These are phyloP conservation scores for Solenopsis fugax DNA, from an alignment of 1,140 invertebrate species.

Conservation along the genomic window DNA sequence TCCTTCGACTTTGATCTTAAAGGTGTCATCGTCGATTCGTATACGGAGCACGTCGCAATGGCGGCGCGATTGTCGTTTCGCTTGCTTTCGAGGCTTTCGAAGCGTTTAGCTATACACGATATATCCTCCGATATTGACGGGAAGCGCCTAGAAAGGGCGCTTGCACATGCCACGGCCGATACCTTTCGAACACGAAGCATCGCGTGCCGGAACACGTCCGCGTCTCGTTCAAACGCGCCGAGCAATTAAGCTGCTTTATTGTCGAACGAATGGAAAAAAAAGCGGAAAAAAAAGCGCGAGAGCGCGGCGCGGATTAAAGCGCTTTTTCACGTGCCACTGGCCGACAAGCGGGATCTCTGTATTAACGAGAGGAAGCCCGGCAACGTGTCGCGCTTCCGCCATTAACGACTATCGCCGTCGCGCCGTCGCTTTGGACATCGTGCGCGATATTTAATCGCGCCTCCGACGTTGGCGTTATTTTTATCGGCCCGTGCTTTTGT, in stretches of 20 bases:
- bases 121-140: constrained; percentile 3
- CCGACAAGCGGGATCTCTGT: constrained; percentile 41
- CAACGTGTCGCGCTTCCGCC: constrained; percentile 47
- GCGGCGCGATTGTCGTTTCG: constrained; percentile 27
- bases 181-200: constrained; percentile 32
- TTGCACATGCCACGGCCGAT: constrained; percentile 24
- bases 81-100: constrained; percentile 9
- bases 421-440: constrained; percentile 45
- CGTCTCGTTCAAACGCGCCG: constrained; percentile 55
- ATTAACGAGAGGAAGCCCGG: constrained; percentile 59
- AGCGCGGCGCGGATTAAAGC: constrained; percentile 56
- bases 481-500: constrained; percentile 65
- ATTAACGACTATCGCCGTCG: constrained; percentile 63
- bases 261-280: constrained; percentile 56
- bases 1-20: constrained; percentile 32
- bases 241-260: constrained; percentile 64
- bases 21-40: constrained; percentile 4
- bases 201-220: constrained; percentile 49
- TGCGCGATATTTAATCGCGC: constrained; percentile 73
- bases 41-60: constrained; percentile 33
- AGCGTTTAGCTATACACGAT: neutral
- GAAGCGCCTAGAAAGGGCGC: constrained; percentile 7
- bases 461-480: constrained; percentile 62
- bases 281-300: constrained; percentile 21
- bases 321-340: constrained; percentile 49